phyloP scores from a whole-genome alignment of 2,888 invertebrate genomes.

The Netelia inedita region DNA sequence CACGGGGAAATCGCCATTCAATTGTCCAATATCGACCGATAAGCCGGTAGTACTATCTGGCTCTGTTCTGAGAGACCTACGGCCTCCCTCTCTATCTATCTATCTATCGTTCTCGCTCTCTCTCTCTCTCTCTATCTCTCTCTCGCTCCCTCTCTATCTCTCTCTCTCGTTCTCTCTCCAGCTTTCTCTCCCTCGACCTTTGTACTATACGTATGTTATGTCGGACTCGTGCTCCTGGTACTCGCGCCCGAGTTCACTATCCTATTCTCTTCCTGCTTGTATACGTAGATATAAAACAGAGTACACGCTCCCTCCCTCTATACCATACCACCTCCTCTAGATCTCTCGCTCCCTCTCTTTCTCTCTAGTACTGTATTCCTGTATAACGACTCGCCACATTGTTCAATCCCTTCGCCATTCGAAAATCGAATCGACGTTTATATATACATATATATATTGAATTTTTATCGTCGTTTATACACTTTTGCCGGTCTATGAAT shows the following conservation, averaged over 20 bases:
- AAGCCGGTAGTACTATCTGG: conserved; percentile 51
- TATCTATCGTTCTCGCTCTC: not conserved
- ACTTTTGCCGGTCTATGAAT: not conserved
- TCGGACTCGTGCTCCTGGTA: conserved; percentile 52
- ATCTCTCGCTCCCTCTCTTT: not conserved
- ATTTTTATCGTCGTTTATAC: not conserved
- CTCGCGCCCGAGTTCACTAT: not conserved
- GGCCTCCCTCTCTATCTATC: conserved; percentile 4
- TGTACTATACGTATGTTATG: not conserved
- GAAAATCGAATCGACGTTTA: not conserved
- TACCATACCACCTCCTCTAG: conserved; percentile 27
- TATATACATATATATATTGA: not conserved
- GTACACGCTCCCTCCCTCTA: not conserved
- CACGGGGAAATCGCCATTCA: conserved; percentile 82
- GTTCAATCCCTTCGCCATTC: conserved; percentile 43
- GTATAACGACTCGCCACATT: conserved; percentile 21
- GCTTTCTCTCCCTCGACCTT: not conserved
- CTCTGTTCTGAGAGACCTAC: conserved; percentile 34
- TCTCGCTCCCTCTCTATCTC: not conserved
- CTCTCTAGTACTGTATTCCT: conserved; percentile 4
- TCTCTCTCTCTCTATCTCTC: not conserved
- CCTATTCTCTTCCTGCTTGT: conserved; percentile 23
- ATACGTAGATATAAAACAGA: conserved; percentile 1
- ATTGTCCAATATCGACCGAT: conserved; percentile 79
- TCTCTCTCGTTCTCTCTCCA: not conserved